Evolutionary conservation across 2,888 invertebrate genomes (phyloP).

Genomic region (Drosophila melanosoma): DNA sequence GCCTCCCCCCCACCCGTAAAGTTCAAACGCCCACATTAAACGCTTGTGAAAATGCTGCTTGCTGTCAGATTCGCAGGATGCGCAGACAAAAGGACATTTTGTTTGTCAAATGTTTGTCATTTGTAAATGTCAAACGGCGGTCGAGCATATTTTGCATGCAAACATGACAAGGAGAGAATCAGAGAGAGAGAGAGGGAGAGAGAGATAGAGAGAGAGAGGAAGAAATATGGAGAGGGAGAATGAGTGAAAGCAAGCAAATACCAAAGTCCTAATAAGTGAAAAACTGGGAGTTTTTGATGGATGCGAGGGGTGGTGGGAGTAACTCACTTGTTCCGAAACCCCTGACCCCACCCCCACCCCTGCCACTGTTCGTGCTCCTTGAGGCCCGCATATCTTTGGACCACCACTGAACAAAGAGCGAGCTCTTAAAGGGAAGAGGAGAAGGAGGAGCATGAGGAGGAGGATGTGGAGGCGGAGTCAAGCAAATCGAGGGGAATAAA

Average conservation of each 20-base stretch:
- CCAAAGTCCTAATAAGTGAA: conserved; percentile 22
- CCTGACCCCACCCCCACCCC: neutral
- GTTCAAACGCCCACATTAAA: conserved; percentile 55
- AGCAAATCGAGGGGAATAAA: conserved; percentile 16
- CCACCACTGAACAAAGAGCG: conserved; percentile 11
- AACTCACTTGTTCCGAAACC: neutral
- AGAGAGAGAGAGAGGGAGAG: neutral
- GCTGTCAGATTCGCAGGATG: conserved; percentile 27
- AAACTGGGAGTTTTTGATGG: conserved; percentile 9
- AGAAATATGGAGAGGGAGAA: neutral
- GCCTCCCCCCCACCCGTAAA: neutral
- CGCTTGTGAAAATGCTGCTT: conserved; percentile 57
- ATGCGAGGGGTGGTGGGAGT: neutral
- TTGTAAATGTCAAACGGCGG: conserved; percentile 81
- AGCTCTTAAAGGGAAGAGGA: neutral
- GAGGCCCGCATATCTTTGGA: conserved; percentile 59
- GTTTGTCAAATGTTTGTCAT: conserved; percentile 80
- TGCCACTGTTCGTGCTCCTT: conserved; percentile 4
- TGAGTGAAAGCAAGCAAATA: conserved; percentile 15
- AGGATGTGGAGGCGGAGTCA: too few species aligned
- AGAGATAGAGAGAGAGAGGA: neutral
- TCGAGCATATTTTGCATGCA: conserved; percentile 77
- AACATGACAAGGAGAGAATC: too few species aligned
- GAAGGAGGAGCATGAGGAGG: too few species aligned
- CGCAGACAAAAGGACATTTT: conserved; percentile 63